These are phyloP conservation scores for Alethe castanea DNA, from an alignment of 2,113 vertebrate species.

Conservation along the genomic window DNA sequence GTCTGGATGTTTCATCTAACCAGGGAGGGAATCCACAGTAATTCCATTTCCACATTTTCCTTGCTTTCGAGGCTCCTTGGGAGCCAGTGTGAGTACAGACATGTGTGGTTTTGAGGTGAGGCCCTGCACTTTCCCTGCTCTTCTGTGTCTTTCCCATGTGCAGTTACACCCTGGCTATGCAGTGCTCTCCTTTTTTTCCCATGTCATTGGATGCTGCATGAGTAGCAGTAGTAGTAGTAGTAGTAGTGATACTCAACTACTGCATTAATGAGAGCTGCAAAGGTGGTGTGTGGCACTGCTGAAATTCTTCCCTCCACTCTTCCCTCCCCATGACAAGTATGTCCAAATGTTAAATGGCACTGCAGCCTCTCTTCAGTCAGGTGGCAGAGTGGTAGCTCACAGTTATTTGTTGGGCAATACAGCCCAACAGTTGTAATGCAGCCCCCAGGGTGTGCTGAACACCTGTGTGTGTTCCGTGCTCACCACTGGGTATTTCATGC, in stretches of 20 bases:
- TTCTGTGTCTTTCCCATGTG: neutral
- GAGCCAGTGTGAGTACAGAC: neutral
- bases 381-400: neutral
- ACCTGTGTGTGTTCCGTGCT: neutral
- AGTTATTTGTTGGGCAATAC: neutral
- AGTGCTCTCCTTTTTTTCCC: neutral
- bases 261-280: neutral
- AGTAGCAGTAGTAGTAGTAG: neutral
- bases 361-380: neutral
- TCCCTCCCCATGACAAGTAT: neutral
- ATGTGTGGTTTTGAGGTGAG: neutral
- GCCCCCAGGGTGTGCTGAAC: neutral
- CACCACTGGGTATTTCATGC: neutral
- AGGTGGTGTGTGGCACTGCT: neutral
- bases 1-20: conserved; percentile 34
- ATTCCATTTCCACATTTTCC: conserved; percentile 2
- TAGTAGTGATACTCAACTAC: neutral
- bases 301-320: neutral
- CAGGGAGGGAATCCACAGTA: neutral
- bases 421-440: neutral
- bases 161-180: neutral
- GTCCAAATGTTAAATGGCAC: neutral
- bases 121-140: neutral
- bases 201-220: neutral
- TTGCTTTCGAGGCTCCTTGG: neutral